Evolutionary conservation across 2,888 invertebrate species (phyloP).

Genomic region (Dicycla oo): DNA sequence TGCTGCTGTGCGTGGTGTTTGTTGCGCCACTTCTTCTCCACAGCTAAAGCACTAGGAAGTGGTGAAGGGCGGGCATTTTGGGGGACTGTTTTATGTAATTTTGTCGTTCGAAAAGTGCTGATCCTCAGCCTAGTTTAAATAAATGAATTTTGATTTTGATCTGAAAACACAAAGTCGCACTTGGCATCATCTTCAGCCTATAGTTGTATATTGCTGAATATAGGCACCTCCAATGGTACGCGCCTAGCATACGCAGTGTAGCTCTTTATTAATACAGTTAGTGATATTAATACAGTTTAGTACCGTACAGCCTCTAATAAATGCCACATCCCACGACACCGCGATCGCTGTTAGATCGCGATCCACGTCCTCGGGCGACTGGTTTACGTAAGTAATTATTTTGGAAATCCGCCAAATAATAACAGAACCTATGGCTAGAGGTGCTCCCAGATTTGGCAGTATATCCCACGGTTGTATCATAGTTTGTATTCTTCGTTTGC

Average conservation of each 20-base stretch:
- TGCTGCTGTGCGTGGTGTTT: too few species aligned
- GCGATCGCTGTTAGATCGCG: conserved; percentile 39
- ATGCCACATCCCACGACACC: conserved; percentile 67
- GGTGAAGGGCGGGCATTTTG: too few species aligned
- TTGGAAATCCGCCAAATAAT: conserved; percentile 87
- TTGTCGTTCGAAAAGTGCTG: too few species aligned
- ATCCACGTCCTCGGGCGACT: conserved; percentile 67
- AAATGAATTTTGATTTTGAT: too few species aligned
- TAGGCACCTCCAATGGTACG: not conserved
- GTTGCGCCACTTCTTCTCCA: too few species aligned
- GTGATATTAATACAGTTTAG: too few species aligned
- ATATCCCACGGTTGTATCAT: conserved; percentile 65
- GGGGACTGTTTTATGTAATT: too few species aligned
- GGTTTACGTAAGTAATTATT: conserved; percentile 88
- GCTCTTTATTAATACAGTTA: too few species aligned
- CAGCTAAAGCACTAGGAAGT: too few species aligned
- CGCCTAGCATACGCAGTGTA: too few species aligned
- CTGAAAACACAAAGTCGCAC: not conserved
- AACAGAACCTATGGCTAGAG: conserved; percentile 76
- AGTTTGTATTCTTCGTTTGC: conserved; percentile 68
- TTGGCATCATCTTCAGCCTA: not conserved
- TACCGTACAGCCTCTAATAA: conserved; percentile 1
- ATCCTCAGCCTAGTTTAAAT: too few species aligned
- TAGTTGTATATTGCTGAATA: too few species aligned
- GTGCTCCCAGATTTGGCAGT: conserved; percentile 81